Percentiles rank a stretch among this genome's conserved stretches.
These are phyloP conservation scores for Watersipora subatra DNA, from an alignment of 1,140 invertebrate genomes.

Conservation along the genomic window DNA sequence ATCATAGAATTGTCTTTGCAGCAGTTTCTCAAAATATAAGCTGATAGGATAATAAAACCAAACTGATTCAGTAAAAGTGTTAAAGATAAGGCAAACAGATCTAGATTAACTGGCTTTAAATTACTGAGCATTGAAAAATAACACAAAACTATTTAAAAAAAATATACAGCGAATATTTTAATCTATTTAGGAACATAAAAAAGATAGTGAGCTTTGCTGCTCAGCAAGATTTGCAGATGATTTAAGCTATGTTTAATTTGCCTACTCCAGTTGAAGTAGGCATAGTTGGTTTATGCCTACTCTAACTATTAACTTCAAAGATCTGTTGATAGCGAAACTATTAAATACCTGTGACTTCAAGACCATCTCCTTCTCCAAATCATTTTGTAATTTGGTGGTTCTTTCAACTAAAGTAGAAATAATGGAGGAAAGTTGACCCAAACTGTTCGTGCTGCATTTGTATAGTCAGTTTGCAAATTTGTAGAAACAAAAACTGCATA, in stretches of 20 bases:
- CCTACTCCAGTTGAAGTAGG: too few relatives aligned
- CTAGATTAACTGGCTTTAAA: too few relatives aligned
- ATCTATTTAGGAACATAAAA: neutral
- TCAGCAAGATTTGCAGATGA: neutral
- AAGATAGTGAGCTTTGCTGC: neutral
- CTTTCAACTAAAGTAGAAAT: slow-evolving; percentile 14
- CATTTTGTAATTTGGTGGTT: slow-evolving; percentile 13
- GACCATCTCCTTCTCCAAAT: slow-evolving; percentile 18
- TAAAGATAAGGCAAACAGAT: too few relatives aligned
- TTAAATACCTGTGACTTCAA: slow-evolving; percentile 16
- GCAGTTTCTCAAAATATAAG: too few relatives aligned
- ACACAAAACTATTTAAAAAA: too few relatives aligned
- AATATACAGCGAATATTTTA: too few relatives aligned
- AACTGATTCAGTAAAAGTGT: too few relatives aligned
- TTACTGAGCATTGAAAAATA: too few relatives aligned
- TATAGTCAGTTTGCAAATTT: neutral
- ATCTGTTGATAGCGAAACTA: neutral
- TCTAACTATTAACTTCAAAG: neutral
- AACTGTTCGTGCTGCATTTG: neutral
- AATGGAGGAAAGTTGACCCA: neutral
- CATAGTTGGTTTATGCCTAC: too few relatives aligned
- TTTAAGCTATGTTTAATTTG: too few relatives aligned
- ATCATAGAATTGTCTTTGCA: too few relatives aligned
- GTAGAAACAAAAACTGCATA: slow-evolving; percentile 10
- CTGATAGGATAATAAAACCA: too few relatives aligned